Evolutionary conservation across 2,797 vertebrate genomes (phyloP).

Genomic region (Ptychadena robeensis): DNA sequence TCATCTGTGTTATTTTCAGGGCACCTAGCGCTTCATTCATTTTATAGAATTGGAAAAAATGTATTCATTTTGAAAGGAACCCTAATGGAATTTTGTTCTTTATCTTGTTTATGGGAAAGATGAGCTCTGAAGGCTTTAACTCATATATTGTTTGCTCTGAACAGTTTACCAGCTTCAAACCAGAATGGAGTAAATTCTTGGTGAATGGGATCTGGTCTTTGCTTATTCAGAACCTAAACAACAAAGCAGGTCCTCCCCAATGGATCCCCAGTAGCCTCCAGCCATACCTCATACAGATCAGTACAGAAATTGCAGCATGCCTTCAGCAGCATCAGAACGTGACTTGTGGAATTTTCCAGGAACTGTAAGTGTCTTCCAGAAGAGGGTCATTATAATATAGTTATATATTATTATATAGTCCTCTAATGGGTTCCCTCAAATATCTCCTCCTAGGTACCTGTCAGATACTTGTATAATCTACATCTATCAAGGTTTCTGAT

Average conservation of each 20-base stretch:
- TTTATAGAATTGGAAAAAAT: too few relatives aligned
- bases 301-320: conserved; percentile 52
- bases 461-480: too few relatives aligned
- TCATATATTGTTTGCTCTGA: not conserved
- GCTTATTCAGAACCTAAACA: conserved; percentile 32
- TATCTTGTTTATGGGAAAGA: too few relatives aligned
- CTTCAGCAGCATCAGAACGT: conserved; percentile 50
- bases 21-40: too few relatives aligned
- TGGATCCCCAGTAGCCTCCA: conserved; percentile 43
- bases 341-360: conserved; percentile 55
- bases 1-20: too few relatives aligned
- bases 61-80: too few relatives aligned
- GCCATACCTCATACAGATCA: conserved; percentile 14
- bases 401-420: not conserved
- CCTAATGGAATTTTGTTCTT: too few relatives aligned
- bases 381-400: not conserved
- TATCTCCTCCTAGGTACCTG: too few relatives aligned
- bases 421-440: too few relatives aligned
- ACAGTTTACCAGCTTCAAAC: conserved; percentile 49
- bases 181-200: conserved; percentile 61
- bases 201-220: conserved; percentile 62
- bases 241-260: not conserved
- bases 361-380: conserved; percentile 60
- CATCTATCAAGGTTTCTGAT: too few relatives aligned
- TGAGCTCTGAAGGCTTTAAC: not conserved